phyloP scores from a whole-genome alignment of 2,113 vertebrate species.

The Chascanopsetta lugubris region DNA sequence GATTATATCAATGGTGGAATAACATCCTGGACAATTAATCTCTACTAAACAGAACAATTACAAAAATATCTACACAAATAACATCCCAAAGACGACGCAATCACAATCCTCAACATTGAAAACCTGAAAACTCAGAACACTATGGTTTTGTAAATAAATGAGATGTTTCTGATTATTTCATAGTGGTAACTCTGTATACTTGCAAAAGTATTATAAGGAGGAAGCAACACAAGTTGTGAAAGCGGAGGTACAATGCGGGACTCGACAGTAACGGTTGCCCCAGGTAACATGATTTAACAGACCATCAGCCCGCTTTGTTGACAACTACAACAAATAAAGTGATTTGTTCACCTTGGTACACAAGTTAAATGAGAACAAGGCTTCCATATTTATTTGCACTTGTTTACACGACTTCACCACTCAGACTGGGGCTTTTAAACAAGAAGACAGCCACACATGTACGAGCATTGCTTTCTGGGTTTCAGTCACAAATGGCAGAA shows the following conservation, averaged over 20 bases:
- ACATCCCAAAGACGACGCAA: not conserved
- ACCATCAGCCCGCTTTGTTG: not conserved
- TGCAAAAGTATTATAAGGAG: not conserved
- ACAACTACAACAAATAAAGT: conserved; percentile 1
- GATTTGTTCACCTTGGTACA: not conserved
- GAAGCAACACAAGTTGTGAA: not conserved
- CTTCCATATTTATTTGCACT: conserved; percentile 2
- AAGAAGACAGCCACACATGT: conserved; percentile 4
- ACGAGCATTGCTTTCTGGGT: not conserved
- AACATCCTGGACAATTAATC: too few species aligned
- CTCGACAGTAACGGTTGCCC: not conserved
- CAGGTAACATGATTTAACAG: not conserved
- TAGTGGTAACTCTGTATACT: not conserved
- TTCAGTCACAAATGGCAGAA: conserved; percentile 2
- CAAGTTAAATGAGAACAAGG: not conserved
- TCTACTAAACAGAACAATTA: conserved; percentile 2
- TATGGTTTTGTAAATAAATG: not conserved
- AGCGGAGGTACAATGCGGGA: not conserved
- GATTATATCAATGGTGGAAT: too few species aligned
- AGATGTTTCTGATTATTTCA: not conserved
- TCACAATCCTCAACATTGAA: not conserved
- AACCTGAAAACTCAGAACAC: conserved; percentile 6
- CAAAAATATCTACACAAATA: conserved; percentile 1
- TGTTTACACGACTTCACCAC: not conserved
- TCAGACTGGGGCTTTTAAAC: conserved; percentile 1